Evolutionary conservation across 2,888 invertebrate genomes (phyloP), one percentile per base, ranked within the genome.

Genomic region (Lingula anatina): DNA sequence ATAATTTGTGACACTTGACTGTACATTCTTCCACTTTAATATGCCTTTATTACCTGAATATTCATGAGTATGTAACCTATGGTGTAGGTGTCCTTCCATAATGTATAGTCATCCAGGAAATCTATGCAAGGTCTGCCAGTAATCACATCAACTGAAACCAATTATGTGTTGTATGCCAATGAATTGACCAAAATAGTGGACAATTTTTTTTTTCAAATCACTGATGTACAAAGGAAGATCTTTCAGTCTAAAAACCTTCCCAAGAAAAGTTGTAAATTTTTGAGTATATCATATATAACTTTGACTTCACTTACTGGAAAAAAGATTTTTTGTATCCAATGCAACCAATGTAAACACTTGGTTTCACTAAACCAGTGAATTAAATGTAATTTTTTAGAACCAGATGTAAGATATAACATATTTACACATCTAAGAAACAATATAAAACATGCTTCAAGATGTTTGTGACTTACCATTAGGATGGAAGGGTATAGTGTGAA

Each of bases 401-500:
- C n/a, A n/a, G n/a, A n/a, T n/a, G n/a, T n/a, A n/a, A n/a, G n/a
- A n/a, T n/a, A n/a, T n/a, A n/a, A n/a, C n/a, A n/a, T n/a, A n/a
- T n/a, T n/a, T n/a, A n/a, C n/a, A n/a, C n/a, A n/a, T n/a, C n/a
- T n/a, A n/a, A n/a, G n/a, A n/a, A n/a, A n/a, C 31, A 31, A 15
- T 15, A 12, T 12, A 31, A 31, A 31, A 31, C 15, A 12, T 31
- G 31, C 31, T 31, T 31, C 15, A 12, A 12, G 31, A 31, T 9
- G 15, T 31, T 31, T 15, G 21, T 9, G 15, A 56, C 65, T 61
- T 56, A 73, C 73, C 68, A 60, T 74, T 74, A 42, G 74, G 74
- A 58, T 74, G 74, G 47, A 70, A 74, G 25, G 74, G 74, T 46
- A 74, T 67, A 2, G 73, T 74, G 46, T 73, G 71, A 47, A 74